Conservation (phyloP, 2,113 vertebrate genomes). For the Callospermophilus lateralis region DNA sequence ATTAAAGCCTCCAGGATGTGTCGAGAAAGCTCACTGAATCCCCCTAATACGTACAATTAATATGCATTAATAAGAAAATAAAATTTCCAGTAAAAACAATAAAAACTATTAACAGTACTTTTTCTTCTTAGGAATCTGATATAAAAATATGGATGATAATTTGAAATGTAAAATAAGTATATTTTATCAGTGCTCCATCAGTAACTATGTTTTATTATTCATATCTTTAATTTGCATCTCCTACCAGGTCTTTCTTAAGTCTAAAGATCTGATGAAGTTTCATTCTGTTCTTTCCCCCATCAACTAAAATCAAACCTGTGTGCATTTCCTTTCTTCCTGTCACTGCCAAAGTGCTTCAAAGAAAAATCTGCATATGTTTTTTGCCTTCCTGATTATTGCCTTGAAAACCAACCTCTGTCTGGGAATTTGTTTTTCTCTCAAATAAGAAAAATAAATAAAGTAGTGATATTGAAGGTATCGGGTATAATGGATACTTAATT, state of each 20-base stretch:
- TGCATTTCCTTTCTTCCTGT: neutral
- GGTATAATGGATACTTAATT: neutral
- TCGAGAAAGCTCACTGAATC: neutral
- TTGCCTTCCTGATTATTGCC: neutral
- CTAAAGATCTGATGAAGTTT: neutral
- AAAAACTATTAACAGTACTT: neutral
- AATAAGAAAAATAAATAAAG: constrained; percentile 19
- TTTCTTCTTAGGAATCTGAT: neutral
- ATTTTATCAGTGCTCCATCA: neutral
- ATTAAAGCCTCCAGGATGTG: neutral
- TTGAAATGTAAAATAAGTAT: neutral
- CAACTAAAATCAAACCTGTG: neutral
- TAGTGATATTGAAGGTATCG: neutral
- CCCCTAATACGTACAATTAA: neutral
- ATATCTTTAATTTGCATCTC: neutral
- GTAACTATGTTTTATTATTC: neutral
- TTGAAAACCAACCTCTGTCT: neutral
- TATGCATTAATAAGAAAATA: neutral
- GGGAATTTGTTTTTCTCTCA: neutral
- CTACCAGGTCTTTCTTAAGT: neutral
- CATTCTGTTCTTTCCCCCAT: neutral
- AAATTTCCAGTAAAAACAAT: neutral
- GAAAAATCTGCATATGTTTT: neutral
- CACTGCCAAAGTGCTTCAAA: neutral
- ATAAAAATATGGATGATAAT: neutral